Base-by-base conservation (phyloP, 2,113 vertebrate species). In the Elephantulus edwardii region DNA sequence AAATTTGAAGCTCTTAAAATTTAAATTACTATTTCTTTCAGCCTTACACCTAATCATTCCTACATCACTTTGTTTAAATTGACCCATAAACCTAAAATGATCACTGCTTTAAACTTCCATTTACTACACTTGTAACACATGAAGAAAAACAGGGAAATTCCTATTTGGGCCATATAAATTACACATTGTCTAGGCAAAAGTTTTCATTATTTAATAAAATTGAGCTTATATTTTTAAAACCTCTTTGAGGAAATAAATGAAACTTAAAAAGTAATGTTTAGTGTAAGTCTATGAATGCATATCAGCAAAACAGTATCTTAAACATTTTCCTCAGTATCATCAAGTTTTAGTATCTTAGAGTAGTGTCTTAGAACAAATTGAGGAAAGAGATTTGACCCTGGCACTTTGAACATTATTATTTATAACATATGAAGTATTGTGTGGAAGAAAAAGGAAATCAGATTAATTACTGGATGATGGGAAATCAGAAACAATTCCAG, bases 381-480 rank as follows among this genome's bases (percentile, higher is more conserved):
- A 56, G 58, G 79, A 76, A 56, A 60, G 77, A 85, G 58, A 72
- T 22, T 78, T 92, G 84, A 76, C 26, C 24, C 10, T 75, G 1
- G 44, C 88, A 20, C 80, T 66, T 83, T 38, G 35, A 91, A 88
- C 46, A 79, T 93, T 89, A 22, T 89, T 89, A 11, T 50, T 78
- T 71, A 66, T 85, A 83, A 72, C n/a, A 77, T 76, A n/a, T 78
- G 62, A 68, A 58, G 4, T 40, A 4, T 8, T 89, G 6, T 83
- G 46, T 83, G 24, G 35, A 38, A 88, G 70, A 88, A 93, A 38
- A 35, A 66, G 82, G 52, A 86, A 83, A 79, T 77, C 44, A 84
- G 33, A 78, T 77, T 11, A 60, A 94, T 78, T 0, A 14, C 28
- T 19, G 33, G 19, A 42, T 68, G 24, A 50, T 19, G 42, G n/a